Percentiles rank a stretch among this genome's conserved stretches.
phyloP scores from a whole-genome alignment of 2,113 vertebrate genomes.

The Dicerorhinus sumatrensis region DNA sequence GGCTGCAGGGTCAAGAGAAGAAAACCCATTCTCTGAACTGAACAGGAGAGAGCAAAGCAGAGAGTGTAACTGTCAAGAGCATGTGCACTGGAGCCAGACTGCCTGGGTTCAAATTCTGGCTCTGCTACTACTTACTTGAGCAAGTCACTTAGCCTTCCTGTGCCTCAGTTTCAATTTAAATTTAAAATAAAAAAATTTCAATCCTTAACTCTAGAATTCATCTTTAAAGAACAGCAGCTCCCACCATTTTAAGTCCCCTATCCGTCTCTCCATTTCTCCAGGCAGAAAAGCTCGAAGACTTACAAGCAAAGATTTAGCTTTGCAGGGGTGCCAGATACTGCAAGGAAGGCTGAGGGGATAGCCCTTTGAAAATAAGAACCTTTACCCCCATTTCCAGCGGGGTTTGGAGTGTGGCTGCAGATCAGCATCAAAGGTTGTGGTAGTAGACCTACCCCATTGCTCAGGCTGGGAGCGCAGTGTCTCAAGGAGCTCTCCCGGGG shows the following conservation, averaged over 20 bases:
- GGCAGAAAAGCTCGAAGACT: slow-evolving; percentile 30
- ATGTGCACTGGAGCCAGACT: neutral
- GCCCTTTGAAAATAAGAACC: neutral
- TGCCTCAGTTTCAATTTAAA: neutral
- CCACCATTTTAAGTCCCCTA: neutral
- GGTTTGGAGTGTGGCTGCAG: neutral
- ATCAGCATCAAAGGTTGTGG: neutral
- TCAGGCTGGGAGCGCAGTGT: neutral
- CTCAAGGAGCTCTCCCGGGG: neutral
- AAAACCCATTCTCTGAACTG: neutral
- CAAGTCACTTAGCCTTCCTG: neutral
- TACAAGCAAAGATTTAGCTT: neutral
- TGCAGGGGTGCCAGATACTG: neutral
- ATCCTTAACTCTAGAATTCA: slow-evolving; percentile 24
- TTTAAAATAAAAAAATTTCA: neutral
- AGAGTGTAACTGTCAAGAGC: neutral
- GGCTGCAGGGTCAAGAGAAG: neutral
- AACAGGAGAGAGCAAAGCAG: neutral
- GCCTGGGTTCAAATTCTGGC: slow-evolving; percentile 18
- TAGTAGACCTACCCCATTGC: neutral
- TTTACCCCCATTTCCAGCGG: neutral
- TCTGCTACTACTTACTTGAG: slow-evolving; percentile 22
- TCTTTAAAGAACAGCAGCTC: slow-evolving; percentile 18
- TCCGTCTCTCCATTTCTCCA: slow-evolving; percentile 14
- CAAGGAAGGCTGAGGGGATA: neutral